A percentile compares a stretch with the other conserved stretches of the same genome.
Conservation (phyloP, 37 sponge, comb jelly and placozoan species). For the Petrosia ficiformis region DNA sequence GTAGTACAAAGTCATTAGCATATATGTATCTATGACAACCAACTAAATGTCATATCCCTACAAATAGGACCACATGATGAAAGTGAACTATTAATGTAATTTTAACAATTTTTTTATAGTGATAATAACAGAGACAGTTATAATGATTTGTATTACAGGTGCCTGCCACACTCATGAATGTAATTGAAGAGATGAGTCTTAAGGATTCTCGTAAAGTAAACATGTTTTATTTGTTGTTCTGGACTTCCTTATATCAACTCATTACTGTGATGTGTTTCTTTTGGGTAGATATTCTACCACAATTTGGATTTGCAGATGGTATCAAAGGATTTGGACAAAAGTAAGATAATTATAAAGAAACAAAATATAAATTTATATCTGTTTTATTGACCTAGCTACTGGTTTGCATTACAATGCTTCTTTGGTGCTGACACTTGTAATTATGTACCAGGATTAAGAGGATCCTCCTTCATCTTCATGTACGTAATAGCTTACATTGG, state of each 20-base stretch:
- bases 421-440: slow-evolving; percentile 63
- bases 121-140: too few relatives aligned
- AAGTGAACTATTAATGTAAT: too few relatives aligned
- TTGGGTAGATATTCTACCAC: slow-evolving; percentile 64
- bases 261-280: slow-evolving; percentile 39
- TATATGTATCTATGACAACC: too few relatives aligned
- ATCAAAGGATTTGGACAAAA: slow-evolving; percentile 60
- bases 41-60: too few relatives aligned
- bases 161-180: slow-evolving; percentile 78
- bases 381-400: slow-evolving; percentile 34
- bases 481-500: slow-evolving; percentile 62
- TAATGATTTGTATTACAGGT: slow-evolving; percentile 37
- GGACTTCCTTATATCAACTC: slow-evolving; percentile 67
- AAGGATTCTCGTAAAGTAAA: slow-evolving; percentile 58
- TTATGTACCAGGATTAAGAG: slow-evolving; percentile 48
- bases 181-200: slow-evolving; percentile 66
- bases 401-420: slow-evolving; percentile 66
- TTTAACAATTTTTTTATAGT: too few relatives aligned
- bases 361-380: background rate
- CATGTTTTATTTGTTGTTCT: slow-evolving; percentile 63
- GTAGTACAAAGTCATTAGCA: too few relatives aligned
- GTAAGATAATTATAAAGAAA: slow-evolving; percentile 25
- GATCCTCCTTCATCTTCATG: slow-evolving; percentile 50
- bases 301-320: slow-evolving; percentile 38
- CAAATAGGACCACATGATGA: too few relatives aligned